Conservation (phyloP, 2,888 invertebrate species). For the Formica aserva region DNA sequence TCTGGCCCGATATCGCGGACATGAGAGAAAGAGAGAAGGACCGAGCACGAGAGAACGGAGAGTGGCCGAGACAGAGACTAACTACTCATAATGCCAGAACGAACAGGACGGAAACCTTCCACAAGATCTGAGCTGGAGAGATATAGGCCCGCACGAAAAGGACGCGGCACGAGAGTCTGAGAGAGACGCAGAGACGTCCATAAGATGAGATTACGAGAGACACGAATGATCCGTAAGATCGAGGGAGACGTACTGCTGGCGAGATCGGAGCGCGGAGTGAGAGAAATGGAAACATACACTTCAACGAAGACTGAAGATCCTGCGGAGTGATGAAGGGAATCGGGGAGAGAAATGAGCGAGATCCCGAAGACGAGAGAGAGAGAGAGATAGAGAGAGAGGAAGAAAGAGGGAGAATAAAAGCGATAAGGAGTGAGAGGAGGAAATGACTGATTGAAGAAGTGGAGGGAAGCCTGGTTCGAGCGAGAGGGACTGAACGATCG, state of each 20-base stretch:
- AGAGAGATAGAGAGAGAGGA: conserved; percentile 9
- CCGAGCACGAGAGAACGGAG: conserved; percentile 23
- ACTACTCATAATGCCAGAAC: conserved; percentile 50
- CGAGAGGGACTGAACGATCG: conserved; percentile 37
- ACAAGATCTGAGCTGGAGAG: conserved; percentile 38
- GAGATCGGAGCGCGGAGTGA: background rate
- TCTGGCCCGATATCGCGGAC: conserved; percentile 54
- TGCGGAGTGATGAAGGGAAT: conserved; percentile 49
- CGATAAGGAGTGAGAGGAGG: conserved; percentile 66
- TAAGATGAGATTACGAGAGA: conserved; percentile 55
- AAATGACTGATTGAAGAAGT: conserved; percentile 62
- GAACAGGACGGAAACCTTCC: conserved; percentile 47
- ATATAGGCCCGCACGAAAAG: conserved; percentile 29
- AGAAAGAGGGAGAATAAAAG: conserved; percentile 48
- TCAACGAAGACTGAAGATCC: conserved; percentile 61
- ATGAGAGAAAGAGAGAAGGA: conserved; percentile 39
- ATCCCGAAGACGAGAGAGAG: background rate
- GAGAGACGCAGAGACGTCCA: conserved; percentile 33
- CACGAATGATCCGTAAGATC: conserved; percentile 41
- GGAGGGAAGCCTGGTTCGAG: conserved; percentile 36
- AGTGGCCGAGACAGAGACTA: conserved; percentile 50
- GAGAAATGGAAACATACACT: conserved; percentile 31
- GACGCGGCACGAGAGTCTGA: conserved; percentile 18
- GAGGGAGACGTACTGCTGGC: conserved; percentile 34
- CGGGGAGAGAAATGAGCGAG: background rate